These are phyloP conservation scores for Phorcus lineatus DNA, from an alignment of 2,888 invertebrate species.

Conservation along the genomic window DNA sequence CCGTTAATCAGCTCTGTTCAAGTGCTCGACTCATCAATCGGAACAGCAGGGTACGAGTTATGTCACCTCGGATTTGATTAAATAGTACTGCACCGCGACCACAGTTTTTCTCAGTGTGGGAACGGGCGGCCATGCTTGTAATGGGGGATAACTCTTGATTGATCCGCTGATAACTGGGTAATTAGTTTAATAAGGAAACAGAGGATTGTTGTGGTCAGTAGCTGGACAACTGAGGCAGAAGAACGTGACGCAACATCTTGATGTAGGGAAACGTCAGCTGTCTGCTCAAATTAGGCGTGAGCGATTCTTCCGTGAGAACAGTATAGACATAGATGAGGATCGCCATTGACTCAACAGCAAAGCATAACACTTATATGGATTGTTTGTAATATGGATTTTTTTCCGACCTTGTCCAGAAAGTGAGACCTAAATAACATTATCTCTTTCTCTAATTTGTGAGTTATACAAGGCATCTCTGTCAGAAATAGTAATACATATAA, in stretches of 20 bases:
- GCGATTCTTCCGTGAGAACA: neutral
- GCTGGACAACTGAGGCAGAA: neutral
- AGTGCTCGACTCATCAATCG: neutral
- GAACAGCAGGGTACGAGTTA: neutral
- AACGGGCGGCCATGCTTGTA: neutral
- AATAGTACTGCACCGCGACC: neutral
- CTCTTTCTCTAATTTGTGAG: too few relatives aligned
- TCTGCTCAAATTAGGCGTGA: neutral
- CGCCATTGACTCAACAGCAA: too few relatives aligned
- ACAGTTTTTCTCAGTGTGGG: neutral
- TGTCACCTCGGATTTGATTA: neutral
- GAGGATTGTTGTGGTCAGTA: neutral
- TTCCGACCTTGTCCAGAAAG: too few relatives aligned
- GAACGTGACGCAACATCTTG: neutral
- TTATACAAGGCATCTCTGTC: too few relatives aligned
- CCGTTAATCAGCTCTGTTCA: too few relatives aligned
- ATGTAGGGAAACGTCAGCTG: neutral
- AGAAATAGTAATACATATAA: too few relatives aligned
- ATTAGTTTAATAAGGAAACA: slow-evolving; percentile 11
- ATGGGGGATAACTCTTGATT: neutral
- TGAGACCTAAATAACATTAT: too few relatives aligned
- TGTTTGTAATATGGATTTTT: too few relatives aligned
- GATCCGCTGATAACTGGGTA: neutral
- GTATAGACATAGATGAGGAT: too few relatives aligned
- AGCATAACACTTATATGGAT: too few relatives aligned